Conservation (phyloP, 1,140 invertebrate species). For the Caenorhabditis tropicalis region DNA sequence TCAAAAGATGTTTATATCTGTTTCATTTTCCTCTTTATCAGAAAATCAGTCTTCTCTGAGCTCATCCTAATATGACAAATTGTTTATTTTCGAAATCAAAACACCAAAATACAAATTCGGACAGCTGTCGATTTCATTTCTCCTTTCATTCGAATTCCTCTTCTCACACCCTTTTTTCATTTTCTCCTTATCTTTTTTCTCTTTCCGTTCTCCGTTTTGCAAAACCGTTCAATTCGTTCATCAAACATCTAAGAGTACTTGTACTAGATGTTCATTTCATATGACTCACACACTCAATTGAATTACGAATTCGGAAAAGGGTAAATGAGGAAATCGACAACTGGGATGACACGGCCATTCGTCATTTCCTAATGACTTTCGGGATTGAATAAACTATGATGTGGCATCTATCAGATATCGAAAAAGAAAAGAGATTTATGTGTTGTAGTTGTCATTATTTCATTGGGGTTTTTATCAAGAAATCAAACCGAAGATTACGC, state of each 20-base stretch:
- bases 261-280: background rate
- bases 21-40: no score
- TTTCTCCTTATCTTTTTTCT: background rate
- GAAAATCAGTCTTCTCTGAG: no score
- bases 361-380: constrained; percentile 33
- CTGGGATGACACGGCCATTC: constrained; percentile 2
- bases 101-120: no score
- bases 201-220: background rate
- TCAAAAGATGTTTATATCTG: no score
- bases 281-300: constrained; percentile 29
- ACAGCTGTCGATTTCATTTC: background rate
- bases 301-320: background rate
- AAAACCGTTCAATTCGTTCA: constrained; percentile 5
- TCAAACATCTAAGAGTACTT: constrained; percentile 7
- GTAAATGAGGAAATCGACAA: background rate
- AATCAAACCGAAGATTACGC: no score
- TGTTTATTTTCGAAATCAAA: no score
- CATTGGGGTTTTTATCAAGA: no score
- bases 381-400: constrained; percentile 7
- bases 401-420: background rate
- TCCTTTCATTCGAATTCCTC: background rate
- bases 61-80: no score
- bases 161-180: background rate
- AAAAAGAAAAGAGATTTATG: background rate
- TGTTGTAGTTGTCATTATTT: no score